phyloP scores from a whole-genome alignment of 2,113 vertebrate genomes.

The Tautogolabrus adspersus region DNA sequence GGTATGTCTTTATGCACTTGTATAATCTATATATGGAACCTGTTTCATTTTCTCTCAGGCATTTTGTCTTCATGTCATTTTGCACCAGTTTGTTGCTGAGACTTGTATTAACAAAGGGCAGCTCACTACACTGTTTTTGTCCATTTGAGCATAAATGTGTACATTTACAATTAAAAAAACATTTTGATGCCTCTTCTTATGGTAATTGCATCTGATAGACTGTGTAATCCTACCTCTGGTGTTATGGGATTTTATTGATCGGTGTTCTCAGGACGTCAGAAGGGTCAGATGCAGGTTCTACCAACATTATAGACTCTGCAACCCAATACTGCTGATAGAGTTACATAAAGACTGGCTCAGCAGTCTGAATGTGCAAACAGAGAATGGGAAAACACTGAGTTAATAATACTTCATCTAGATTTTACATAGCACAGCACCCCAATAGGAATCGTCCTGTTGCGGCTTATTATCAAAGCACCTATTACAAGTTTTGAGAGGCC shows the following conservation, averaged over 20 bases:
- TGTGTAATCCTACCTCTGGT: slow-evolving; percentile 24
- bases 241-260: slow-evolving; percentile 40
- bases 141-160: slow-evolving; percentile 53
- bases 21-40: not conserved
- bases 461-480: not conserved
- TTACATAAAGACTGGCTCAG: slow-evolving; percentile 24
- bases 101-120: slow-evolving; percentile 60
- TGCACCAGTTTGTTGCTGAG: slow-evolving; percentile 52
- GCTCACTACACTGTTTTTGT: slow-evolving; percentile 57
- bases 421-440: not conserved
- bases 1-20: slow-evolving; percentile 17
- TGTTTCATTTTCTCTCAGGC: slow-evolving; percentile 12
- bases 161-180: slow-evolving; percentile 71
- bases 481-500: no score
- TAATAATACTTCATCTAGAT: not conserved
- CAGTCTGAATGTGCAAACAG: not conserved
- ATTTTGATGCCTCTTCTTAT: slow-evolving; percentile 61
- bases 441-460: not conserved
- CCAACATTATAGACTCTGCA: not conserved
- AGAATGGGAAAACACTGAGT: not conserved
- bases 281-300: slow-evolving; percentile 37
- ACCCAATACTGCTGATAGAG: slow-evolving; percentile 29
- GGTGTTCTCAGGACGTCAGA: slow-evolving; percentile 35
- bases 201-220: slow-evolving; percentile 25
- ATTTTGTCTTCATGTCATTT: slow-evolving; percentile 22